Base-by-base conservation (phyloP, 2,888 invertebrate genomes). In the Tenthredo mesomela region DNA sequence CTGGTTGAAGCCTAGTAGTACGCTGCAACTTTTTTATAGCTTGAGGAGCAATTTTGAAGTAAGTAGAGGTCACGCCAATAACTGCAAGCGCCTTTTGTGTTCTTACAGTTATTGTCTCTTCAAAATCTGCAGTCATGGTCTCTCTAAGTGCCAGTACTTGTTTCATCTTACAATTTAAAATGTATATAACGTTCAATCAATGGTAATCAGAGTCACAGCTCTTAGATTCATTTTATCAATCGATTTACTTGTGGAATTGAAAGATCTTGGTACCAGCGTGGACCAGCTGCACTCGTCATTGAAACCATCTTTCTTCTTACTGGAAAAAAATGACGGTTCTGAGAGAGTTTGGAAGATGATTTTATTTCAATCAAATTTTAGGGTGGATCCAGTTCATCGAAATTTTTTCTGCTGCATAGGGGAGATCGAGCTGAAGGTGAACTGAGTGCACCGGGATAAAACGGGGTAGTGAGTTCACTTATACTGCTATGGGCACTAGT, bases 11-110 rank as follows among this genome's bases (percentile, higher is more conserved):
- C 25, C 89, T 86, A 50, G 86, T 86, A 10, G 86, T 84, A 43
- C 87, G 85, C 6, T 90, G 88, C n/a, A 91, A 86, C 67, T 87
- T 87, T 86, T 84, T 87, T 58, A 93, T 89, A n/a, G 86, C 85
- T 80, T 86, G 87, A 5, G 91, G 86, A 29, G 89, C 78, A 10
- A 92, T 86, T 86, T 87, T 87, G 5, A 91, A 89, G 7, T 87
- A 88, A 0, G 92, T 88, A 3, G 91, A 92, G 33, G 89, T 86
- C n/a, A 92, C 89, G 47, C 93, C 93, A 47, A 93, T 91, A 25
- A 88, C 86, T 25, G 82, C 82, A 10, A 93, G 88, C 40, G 85
- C 85, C 18, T 86, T 89, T 58, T 88, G 86, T 0, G 93, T 93
- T 80, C 91, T 88, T 21, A 77, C 84, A 33, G 91, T 90, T 50